A percentile compares a stretch with the other conserved stretches of the same genome.
Evolutionary conservation across 2,797 vertebrate genomes (phyloP).

Genomic region (Microctenopoma steveboyesi): DNA sequence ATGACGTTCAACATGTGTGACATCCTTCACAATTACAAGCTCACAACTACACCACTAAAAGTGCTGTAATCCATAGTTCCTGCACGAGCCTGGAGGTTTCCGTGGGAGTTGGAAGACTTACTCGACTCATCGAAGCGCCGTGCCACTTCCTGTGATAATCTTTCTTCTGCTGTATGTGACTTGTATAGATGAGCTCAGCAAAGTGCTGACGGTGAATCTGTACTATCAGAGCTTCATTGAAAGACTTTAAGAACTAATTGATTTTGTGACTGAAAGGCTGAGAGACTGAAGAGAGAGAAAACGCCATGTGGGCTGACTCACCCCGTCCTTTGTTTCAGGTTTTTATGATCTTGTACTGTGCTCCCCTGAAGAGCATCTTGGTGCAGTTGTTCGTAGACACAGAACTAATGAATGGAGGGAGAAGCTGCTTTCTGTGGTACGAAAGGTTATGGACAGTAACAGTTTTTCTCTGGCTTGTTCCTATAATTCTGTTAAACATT

Average conservation of each 20-base stretch:
- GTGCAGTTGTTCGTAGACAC: slow-evolving; percentile 8
- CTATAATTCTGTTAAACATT: not conserved
- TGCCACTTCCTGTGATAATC: not conserved
- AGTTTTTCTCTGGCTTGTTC: not conserved
- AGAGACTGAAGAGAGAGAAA: slow-evolving; percentile 7
- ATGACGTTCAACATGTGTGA: slow-evolving; percentile 50
- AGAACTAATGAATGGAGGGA: slow-evolving; percentile 20
- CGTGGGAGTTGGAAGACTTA: slow-evolving; percentile 32
- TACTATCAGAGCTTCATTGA: slow-evolving; percentile 11
- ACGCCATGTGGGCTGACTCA: not conserved
- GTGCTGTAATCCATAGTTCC: slow-evolving; percentile 49
- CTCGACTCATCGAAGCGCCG: slow-evolving; percentile 24
- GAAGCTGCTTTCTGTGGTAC: not conserved
- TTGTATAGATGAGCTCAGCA: not conserved
- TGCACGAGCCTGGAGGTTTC: slow-evolving; percentile 7
- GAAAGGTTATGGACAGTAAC: not conserved
- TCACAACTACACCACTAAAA: slow-evolving; percentile 59
- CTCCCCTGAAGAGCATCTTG: not conserved
- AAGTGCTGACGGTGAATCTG: slow-evolving; percentile 3
- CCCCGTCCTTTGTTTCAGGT: slow-evolving; percentile 3
- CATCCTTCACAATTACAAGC: slow-evolving; percentile 59
- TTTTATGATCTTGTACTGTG: not conserved
- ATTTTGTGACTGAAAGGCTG: slow-evolving; percentile 18
- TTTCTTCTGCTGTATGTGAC: not conserved
- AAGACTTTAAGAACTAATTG: slow-evolving; percentile 22